Conservation (phyloP, 2,888 invertebrate genomes). For the Chymomyza procnemis region DNA sequence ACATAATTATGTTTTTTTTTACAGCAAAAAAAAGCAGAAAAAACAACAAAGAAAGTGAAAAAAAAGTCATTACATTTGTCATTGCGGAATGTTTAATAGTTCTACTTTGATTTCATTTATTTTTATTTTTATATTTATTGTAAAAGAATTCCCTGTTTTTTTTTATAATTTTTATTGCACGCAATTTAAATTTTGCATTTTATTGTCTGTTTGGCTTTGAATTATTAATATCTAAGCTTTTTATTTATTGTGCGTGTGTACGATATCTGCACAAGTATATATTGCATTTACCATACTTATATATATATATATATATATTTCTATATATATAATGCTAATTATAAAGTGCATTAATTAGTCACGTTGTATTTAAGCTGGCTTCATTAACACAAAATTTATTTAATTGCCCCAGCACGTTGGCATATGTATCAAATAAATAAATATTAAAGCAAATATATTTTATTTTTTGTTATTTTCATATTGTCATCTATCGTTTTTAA, state of each 20-base stretch:
- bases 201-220: background rate
- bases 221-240: background rate
- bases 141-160: background rate
- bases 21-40: background rate
- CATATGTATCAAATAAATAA: background rate
- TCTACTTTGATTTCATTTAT: background rate
- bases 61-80: background rate
- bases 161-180: background rate
- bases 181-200: background rate
- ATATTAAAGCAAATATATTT: background rate
- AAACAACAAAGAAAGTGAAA: background rate
- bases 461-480: background rate
- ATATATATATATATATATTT: background rate
- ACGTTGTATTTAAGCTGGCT: constrained; percentile 39
- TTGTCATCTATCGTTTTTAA: background rate
- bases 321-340: constrained; percentile 48
- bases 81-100: background rate
- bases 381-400: constrained; percentile 18
- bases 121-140: too few species aligned
- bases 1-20: background rate
- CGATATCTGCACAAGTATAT: too few species aligned
- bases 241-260: too few species aligned
- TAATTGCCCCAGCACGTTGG: background rate
- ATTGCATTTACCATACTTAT: too few species aligned
- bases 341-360: constrained; percentile 61